A percentile compares a stretch with the other conserved stretches of the same genome.
Evolutionary conservation across 2,888 invertebrate species (phyloP).

Genomic region (Fabriciana adippe): DNA sequence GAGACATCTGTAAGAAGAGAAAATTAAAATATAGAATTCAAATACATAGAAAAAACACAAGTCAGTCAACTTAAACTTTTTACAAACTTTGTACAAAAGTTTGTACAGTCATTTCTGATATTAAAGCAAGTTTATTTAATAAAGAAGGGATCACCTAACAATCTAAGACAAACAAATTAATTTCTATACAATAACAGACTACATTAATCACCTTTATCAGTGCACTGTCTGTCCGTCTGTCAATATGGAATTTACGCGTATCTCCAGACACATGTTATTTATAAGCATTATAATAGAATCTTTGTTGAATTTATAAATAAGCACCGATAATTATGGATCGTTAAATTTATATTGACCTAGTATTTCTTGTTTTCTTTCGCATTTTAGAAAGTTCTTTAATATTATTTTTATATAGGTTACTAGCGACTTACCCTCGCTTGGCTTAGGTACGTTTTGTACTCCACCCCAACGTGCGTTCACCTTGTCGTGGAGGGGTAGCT

Average conservation of each 20-base stretch:
- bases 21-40: too few relatives aligned
- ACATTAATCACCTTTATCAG: slow-evolving; percentile 45
- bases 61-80: too few relatives aligned
- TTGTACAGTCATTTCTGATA: not conserved
- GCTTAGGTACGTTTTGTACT: too few relatives aligned
- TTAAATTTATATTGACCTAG: slow-evolving; percentile 19
- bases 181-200: slow-evolving; percentile 24
- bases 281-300: slow-evolving; percentile 46
- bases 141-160: slow-evolving; percentile 10
- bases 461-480: too few relatives aligned
- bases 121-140: not conserved
- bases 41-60: too few relatives aligned
- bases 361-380: not conserved
- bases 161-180: slow-evolving; percentile 19
- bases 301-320: slow-evolving; percentile 47
- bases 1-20: too few relatives aligned
- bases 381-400: not conserved
- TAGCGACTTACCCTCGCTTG: too few relatives aligned
- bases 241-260: slow-evolving; percentile 45
- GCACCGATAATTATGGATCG: slow-evolving; percentile 39
- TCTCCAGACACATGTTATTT: slow-evolving; percentile 42
- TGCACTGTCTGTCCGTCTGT: slow-evolving; percentile 44
- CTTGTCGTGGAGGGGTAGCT: too few relatives aligned
- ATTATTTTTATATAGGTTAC: too few relatives aligned
- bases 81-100: too few relatives aligned